Evolutionary conservation across 2,113 vertebrate genomes (phyloP), one percentile per base, ranked within the genome.

Genomic region (Thunnus maccoyii): DNA sequence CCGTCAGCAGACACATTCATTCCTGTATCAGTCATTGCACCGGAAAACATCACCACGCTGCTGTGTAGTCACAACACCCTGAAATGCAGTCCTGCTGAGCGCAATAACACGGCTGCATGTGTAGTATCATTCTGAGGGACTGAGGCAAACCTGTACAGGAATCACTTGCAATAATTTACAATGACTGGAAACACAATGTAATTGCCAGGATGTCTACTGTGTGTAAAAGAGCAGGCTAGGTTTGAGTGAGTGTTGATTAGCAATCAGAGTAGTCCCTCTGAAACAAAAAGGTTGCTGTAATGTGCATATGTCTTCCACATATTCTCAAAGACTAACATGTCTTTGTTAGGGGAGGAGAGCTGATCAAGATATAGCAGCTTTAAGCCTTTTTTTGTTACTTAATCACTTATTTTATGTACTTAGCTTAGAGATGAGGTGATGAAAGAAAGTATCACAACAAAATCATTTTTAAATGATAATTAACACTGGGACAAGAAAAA

Each of bases 21-120:
- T 82, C 71, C 54, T 60, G 50, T 63, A 77, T 81, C 85, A 80
- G 76, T 83, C 81, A 85, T 62, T 3, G 5, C 57, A 22, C 41
- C 1, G 61, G 58, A 25, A 14, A 30, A 36, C 82, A 76, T 86
- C 63, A 48, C 62, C 48, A 44, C 25, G 55, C 17, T 32, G 11
- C 72, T 66, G 60, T 50, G 36, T 60, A 76, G 36, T 62, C 16
- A 63, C 57, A 72, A 10, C 46, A 5, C 58, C n/a, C 30, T 52
- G 56, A 83, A 70, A 83, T 11, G 3, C 57, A 51, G 48, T 11
- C 30, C 74, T 46, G 48, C 55, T 80, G 77, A 81, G 36, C 11
- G 52, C 30, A 75, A 52, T 25, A 44, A 70, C 82, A 68, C 6
- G 1, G 8, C 54, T 57, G 22, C 5, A 51, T 71, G 58, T 32